A percentile compares a stretch with the other conserved stretches of the same genome.
Evolutionary conservation across 2,797 vertebrate species (phyloP).

Genomic region (Parotocinclus haroldoi): DNA sequence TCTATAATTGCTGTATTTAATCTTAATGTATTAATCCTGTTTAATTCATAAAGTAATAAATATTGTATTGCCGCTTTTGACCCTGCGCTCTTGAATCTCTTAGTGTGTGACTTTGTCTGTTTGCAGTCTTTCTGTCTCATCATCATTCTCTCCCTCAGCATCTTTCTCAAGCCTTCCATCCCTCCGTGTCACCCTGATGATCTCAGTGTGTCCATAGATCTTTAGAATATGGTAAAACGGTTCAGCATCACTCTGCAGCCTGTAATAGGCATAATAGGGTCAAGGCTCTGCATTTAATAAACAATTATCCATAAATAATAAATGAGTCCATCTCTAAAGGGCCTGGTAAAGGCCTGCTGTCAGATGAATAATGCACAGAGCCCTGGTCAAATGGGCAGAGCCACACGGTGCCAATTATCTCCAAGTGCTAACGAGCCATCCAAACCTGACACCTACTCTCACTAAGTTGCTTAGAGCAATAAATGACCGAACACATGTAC

Average conservation of each 20-base stretch:
- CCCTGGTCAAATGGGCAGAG: slow-evolving; percentile 63
- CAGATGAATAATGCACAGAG: slow-evolving; percentile 79
- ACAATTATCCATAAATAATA: slow-evolving; percentile 84
- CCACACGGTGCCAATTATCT: slow-evolving; percentile 68
- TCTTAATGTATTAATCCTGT: slow-evolving; percentile 10
- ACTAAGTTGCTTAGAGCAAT: not conserved
- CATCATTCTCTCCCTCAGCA: slow-evolving; percentile 50
- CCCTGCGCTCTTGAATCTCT: slow-evolving; percentile 10
- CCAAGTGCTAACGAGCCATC: slow-evolving; percentile 64
- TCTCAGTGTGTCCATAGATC: slow-evolving; percentile 51
- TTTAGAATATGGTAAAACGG: slow-evolving; percentile 64
- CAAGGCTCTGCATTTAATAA: slow-evolving; percentile 81
- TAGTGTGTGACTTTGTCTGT: slow-evolving; percentile 26
- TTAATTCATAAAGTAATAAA: slow-evolving; percentile 30
- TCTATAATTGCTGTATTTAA: not conserved
- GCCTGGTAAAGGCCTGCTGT: slow-evolving; percentile 51
- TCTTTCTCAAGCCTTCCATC: slow-evolving; percentile 38
- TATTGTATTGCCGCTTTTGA: slow-evolving; percentile 31
- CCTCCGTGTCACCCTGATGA: slow-evolving; percentile 22
- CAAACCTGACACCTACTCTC: slow-evolving; percentile 49
- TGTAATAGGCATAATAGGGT: slow-evolving; percentile 78
- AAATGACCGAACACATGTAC: slow-evolving; percentile 14
- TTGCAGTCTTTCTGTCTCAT: slow-evolving; percentile 29
- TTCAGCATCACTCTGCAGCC: slow-evolving; percentile 42
- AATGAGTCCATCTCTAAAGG: slow-evolving; percentile 70